Evolutionary conservation across 64 coral and sea anemone species (phyloP).

Genomic region (Pachyseris speciosa): DNA sequence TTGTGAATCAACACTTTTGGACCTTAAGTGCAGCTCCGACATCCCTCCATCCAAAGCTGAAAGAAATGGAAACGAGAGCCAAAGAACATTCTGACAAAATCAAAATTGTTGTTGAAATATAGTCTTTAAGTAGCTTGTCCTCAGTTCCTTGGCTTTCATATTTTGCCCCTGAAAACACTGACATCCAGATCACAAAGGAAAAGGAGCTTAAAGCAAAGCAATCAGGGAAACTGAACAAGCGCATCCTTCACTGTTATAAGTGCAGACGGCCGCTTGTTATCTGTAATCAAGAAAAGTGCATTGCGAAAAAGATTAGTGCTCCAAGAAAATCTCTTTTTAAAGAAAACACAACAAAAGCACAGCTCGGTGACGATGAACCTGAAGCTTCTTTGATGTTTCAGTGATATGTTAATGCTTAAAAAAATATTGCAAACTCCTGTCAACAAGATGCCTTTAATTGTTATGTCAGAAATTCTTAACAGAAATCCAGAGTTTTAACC

Average conservation of each 20-base stretch:
- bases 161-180: not conserved
- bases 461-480: not conserved
- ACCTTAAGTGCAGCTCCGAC: no score
- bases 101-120: no score
- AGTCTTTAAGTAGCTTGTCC: not conserved
- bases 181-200: constrained; percentile 3
- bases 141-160: not conserved
- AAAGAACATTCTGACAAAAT: no score
- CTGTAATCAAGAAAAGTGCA: not conserved
- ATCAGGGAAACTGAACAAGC: no score
- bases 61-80: no score
- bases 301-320: not conserved
- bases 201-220: not conserved
- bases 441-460: constrained; percentile 14
- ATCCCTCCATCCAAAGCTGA: no score
- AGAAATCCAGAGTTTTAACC: not conserved
- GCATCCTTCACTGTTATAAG: not conserved
- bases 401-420: not conserved
- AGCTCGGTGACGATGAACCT: not conserved
- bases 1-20: no score
- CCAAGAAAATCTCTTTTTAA: not conserved
- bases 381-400: not conserved
- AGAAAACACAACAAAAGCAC: not conserved
- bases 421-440: not conserved
- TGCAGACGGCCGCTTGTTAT: not conserved